phyloP scores from a whole-genome alignment of 2,888 invertebrate species.

The Drosophila greeni region DNA sequence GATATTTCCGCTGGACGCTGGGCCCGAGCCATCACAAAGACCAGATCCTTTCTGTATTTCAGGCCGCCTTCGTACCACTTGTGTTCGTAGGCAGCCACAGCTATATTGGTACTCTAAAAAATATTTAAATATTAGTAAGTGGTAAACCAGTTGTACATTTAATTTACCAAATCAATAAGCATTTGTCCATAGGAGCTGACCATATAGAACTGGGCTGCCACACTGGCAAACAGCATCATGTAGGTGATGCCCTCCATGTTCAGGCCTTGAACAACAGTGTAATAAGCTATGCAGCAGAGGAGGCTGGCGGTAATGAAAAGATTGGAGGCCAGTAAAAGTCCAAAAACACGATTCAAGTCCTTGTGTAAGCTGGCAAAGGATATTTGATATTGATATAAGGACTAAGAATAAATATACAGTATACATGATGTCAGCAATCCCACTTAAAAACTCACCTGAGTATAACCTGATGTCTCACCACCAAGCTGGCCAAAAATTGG shows the following conservation, averaged over 20 bases:
- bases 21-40: slow-evolving; percentile 45
- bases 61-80: slow-evolving; percentile 52
- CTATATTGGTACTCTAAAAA: slow-evolving; percentile 22
- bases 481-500: slow-evolving; percentile 28
- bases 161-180: slow-evolving; percentile 43
- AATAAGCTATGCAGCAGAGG: slow-evolving; percentile 46
- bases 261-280: slow-evolving; percentile 44
- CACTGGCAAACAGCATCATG: slow-evolving; percentile 33
- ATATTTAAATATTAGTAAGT: not conserved
- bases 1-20: slow-evolving; percentile 43
- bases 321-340: slow-evolving; percentile 47
- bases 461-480: slow-evolving; percentile 35
- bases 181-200: slow-evolving; percentile 48
- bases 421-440: too few relatives aligned
- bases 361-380: slow-evolving; percentile 32
- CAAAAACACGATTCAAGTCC: slow-evolving; percentile 46
- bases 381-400: too few relatives aligned
- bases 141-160: accelerated
- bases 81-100: slow-evolving; percentile 40
- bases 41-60: slow-evolving; percentile 39
- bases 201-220: slow-evolving; percentile 43
- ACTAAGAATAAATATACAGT: not conserved
- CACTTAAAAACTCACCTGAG: slow-evolving; percentile 17
- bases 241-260: slow-evolving; percentile 49
- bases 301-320: slow-evolving; percentile 41